Evolutionary conservation across 2,888 invertebrate species (phyloP).

Genomic region (Dysmachus trigonus): DNA sequence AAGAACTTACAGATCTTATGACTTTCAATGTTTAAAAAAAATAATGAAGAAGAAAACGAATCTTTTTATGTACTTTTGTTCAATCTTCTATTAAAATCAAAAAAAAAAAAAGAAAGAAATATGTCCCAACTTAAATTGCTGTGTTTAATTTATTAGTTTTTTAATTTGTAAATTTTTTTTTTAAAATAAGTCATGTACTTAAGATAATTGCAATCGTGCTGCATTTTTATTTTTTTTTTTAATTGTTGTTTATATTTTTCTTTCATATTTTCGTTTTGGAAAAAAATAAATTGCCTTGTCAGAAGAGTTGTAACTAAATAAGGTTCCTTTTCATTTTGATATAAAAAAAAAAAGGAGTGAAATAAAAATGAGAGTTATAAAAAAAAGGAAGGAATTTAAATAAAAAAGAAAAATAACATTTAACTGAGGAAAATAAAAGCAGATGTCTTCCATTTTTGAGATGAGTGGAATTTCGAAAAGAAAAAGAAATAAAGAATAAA

Average conservation of each 20-base stretch:
- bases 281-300: conserved; percentile 38
- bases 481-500: neutral
- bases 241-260: neutral
- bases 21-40: neutral
- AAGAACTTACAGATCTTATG: neutral
- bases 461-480: conserved; percentile 36
- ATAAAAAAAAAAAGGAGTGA: conserved; percentile 5
- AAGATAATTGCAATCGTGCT: neutral
- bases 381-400: conserved; percentile 20
- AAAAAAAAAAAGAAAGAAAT: too few relatives aligned
- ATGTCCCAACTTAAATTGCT: conserved; percentile 2
- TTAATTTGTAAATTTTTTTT: conserved; percentile 3
- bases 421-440: conserved; percentile 34
- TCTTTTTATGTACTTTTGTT: neutral
- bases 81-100: neutral
- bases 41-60: neutral
- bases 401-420: neutral
- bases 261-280: neutral
- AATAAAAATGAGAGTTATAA: neutral
- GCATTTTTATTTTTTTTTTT: neutral
- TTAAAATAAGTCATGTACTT: conserved; percentile 12
- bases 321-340: conserved; percentile 33
- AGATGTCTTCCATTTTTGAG: conserved; percentile 43
- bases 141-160: conserved; percentile 5
- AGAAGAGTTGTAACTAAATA: conserved; percentile 27